phyloP scores from a whole-genome alignment of 2,113 vertebrate species.

The Lonchura striata region DNA sequence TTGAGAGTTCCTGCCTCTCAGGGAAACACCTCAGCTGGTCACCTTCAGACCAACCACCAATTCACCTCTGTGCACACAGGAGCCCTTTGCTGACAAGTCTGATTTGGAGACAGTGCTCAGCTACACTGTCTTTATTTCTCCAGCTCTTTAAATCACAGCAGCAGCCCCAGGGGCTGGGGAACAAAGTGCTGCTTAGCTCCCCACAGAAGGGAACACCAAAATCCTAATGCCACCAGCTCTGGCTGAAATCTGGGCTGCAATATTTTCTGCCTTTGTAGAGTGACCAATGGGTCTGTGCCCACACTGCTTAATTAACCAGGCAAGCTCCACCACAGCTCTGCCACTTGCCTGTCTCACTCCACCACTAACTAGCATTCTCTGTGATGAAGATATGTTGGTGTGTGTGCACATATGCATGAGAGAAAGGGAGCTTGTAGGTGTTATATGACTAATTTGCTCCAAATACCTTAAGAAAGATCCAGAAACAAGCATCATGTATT shows the following conservation, averaged over 20 bases:
- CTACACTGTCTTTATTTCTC: not conserved
- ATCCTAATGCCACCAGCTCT: not conserved
- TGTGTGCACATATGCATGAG: not conserved
- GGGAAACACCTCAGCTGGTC: fast-evolving
- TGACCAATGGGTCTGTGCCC: not conserved
- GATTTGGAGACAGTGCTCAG: not conserved
- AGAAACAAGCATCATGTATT: not conserved
- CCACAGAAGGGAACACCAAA: not conserved
- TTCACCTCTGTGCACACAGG: not conserved
- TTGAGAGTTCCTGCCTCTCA: not conserved
- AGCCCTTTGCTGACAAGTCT: not conserved
- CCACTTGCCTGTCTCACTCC: not conserved
- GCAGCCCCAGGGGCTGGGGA: not conserved
- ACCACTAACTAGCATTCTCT: not conserved
- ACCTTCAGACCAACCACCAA: not conserved
- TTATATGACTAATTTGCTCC: not conserved
- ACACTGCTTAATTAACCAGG: not conserved
- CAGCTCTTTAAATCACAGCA: not conserved
- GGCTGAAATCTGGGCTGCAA: not conserved
- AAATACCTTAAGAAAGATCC: not conserved
- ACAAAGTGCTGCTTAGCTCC: not conserved
- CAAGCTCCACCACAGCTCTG: not conserved
- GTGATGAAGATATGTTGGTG: too few species aligned
- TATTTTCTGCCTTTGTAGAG: not conserved
- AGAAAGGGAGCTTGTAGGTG: not conserved